A percentile compares a stretch with the other conserved stretches of the same genome.
Evolutionary conservation across 2,888 invertebrate genomes (phyloP).

Genomic region (Empis stercorea): DNA sequence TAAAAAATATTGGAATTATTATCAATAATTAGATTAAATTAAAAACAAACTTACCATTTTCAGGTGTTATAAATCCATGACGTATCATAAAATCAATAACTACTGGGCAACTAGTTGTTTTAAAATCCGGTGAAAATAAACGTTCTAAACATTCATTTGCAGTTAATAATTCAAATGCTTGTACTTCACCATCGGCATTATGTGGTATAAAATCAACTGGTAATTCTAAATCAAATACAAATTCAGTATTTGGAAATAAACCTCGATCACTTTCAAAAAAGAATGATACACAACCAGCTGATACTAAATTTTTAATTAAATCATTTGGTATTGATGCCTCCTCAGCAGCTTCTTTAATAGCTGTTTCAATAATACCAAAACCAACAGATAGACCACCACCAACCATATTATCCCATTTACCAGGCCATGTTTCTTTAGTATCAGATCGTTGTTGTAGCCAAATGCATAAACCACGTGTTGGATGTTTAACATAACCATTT

Average conservation of each 20-base stretch:
- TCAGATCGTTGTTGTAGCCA: slow-evolving; percentile 71
- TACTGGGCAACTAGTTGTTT: slow-evolving; percentile 86
- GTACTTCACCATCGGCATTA: slow-evolving; percentile 90
- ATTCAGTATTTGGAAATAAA: slow-evolving; percentile 87
- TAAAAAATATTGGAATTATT: no score
- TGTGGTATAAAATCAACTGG: slow-evolving; percentile 82
- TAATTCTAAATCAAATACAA: slow-evolving; percentile 83
- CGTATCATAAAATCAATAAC: slow-evolving; percentile 85
- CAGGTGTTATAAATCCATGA: slow-evolving; percentile 77
- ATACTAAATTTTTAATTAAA: slow-evolving; percentile 46
- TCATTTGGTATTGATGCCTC: slow-evolving; percentile 81
- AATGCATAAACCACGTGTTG: slow-evolving; percentile 70
- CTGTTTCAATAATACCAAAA: slow-evolving; percentile 76
- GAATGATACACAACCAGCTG: slow-evolving; percentile 41
- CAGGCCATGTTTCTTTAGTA: slow-evolving; percentile 91
- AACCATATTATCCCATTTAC: slow-evolving; percentile 91
- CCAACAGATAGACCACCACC: slow-evolving; percentile 87
- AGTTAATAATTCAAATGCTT: slow-evolving; percentile 75
- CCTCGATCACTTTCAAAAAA: slow-evolving; percentile 89
- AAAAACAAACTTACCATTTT: slow-evolving; percentile 55
- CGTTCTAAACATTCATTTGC: slow-evolving; percentile 71
- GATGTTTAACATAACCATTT: slow-evolving; percentile 81
- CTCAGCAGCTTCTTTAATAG: slow-evolving; percentile 85
- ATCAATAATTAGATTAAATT: background rate
- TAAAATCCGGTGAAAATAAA: slow-evolving; percentile 72